phyloP scores from a whole-genome alignment of 2,888 invertebrate genomes.

The Meghimatium bilineatum region DNA sequence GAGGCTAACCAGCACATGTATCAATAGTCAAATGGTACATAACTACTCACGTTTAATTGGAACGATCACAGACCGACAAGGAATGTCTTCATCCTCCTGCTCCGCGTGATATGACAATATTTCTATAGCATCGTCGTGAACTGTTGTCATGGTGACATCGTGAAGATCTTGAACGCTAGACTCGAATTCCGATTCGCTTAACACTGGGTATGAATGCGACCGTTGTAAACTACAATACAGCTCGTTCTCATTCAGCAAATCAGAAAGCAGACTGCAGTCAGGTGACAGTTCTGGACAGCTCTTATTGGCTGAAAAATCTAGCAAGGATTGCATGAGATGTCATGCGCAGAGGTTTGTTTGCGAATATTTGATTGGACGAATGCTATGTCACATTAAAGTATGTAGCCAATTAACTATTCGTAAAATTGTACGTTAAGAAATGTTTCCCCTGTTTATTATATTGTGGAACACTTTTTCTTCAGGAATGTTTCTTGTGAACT shows the following conservation, averaged over 20 bases:
- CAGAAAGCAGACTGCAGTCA: slow-evolving; percentile 26
- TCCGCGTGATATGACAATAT: slow-evolving; percentile 56
- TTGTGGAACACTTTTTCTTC: too few relatives aligned
- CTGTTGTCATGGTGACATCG: slow-evolving; percentile 51
- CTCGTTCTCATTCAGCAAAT: slow-evolving; percentile 8
- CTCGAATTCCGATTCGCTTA: slow-evolving; percentile 18
- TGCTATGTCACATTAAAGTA: too few relatives aligned
- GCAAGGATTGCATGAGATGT: slow-evolving; percentile 36
- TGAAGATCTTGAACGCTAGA: slow-evolving; percentile 22
- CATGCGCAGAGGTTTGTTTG: not conserved
- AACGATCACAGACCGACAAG: not conserved
- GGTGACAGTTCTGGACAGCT: slow-evolving; percentile 40
- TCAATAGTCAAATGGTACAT: too few relatives aligned
- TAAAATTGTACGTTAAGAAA: too few relatives aligned
- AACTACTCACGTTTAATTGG: slow-evolving; percentile 22
- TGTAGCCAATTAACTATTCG: too few relatives aligned
- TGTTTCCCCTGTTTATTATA: too few relatives aligned
- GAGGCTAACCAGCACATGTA: too few relatives aligned
- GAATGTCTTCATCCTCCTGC: slow-evolving; percentile 48
- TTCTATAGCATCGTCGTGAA: slow-evolving; percentile 57
- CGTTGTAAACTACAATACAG: not conserved
- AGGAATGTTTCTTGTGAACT: too few relatives aligned
- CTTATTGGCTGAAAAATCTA: slow-evolving; percentile 41
- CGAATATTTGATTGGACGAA: too few relatives aligned
- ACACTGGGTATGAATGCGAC: slow-evolving; percentile 5